Evolutionary conservation across 2,113 vertebrate genomes (phyloP), one percentile per base, ranked within the genome.

Genomic region (Patagioenas fasciata): DNA sequence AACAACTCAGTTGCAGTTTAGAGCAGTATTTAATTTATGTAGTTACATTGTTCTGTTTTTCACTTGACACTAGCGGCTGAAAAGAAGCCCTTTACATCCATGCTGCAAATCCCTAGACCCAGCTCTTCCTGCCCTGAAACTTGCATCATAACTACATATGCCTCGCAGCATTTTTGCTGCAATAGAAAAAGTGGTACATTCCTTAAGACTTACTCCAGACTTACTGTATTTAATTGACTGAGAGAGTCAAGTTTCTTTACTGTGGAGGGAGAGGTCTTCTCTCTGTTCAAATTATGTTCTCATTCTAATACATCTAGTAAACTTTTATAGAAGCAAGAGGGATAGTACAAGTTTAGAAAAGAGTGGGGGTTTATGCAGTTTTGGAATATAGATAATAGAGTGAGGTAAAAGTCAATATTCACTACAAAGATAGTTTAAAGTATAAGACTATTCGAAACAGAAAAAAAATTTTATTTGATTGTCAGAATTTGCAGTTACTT

Each of bases 1-100:
- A 96, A 53, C 79, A 95, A 80, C 42, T 91, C 56, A 38, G 58
- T 71, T 88, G 65, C 86, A 88, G 69, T 92, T 94, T 85, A 86
- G 86, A 95, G 36, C 6, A 69, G 28, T 60, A 38, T 83, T 84
- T 83, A 95, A 88, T 93, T 94, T 91, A 92, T 74, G 31, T 64
- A 89, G 57, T 95, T 94, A 85, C 7, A 2, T 54, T 88, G 53
- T 90, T 95, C 50, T 0, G 0, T 6, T 91, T 91, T 83, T 91
- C 34, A 79, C 81, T 89, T 94, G 82, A 77, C 32, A 56, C 36
- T 54, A 58, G 79, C 87, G 67, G 62, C 10, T 87, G 75, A 84
- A 86, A 75, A 71, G 48, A 64, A 92, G 50, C 58, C 58, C 32
- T 71, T n/a, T 51, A 26, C 9, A 25, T 15, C 23, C 4, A 4